Evolutionary conservation across 2,797 vertebrate species (phyloP).

Genomic region (Brachyalestes nurse): DNA sequence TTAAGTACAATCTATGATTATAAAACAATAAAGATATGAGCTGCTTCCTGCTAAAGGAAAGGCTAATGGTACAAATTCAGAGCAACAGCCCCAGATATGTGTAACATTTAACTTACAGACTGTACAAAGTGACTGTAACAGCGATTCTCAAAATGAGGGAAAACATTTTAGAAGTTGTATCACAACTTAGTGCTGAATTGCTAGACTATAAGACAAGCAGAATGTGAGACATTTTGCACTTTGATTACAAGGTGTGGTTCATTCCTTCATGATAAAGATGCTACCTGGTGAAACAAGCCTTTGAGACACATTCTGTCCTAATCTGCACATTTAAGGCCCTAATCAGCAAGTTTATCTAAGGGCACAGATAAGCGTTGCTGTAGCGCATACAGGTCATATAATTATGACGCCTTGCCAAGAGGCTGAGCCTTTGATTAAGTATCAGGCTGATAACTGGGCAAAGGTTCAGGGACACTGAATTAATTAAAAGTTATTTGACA

Average conservation of each 20-base stretch:
- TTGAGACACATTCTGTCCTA: not conserved
- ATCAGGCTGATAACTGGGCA: conserved; percentile 19
- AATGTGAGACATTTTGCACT: not conserved
- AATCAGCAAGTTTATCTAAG: not conserved
- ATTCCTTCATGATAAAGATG: not conserved
- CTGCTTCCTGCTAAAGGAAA: not conserved
- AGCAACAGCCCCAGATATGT: not conserved
- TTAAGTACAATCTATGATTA: not conserved
- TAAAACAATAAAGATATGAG: not conserved
- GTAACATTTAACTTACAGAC: no score
- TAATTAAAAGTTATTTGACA: not conserved
- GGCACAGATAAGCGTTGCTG: not conserved
- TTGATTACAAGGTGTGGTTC: not conserved
- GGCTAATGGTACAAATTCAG: not conserved
- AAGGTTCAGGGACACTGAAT: conserved; percentile 37
- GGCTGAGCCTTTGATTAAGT: conserved; percentile 20
- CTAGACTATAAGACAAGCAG: no score
- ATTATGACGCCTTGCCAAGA: not conserved
- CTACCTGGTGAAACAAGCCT: not conserved
- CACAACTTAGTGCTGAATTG: no score
- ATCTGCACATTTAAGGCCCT: not conserved
- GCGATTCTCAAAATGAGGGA: no score
- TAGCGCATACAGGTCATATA: not conserved
- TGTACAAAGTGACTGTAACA: no score
- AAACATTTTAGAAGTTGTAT: no score